Evolutionary conservation across 92 coral and sea anemone genomes (phyloP), one percentile per base, ranked within the genome.

Genomic region (Zoanthus sansibaricus): DNA sequence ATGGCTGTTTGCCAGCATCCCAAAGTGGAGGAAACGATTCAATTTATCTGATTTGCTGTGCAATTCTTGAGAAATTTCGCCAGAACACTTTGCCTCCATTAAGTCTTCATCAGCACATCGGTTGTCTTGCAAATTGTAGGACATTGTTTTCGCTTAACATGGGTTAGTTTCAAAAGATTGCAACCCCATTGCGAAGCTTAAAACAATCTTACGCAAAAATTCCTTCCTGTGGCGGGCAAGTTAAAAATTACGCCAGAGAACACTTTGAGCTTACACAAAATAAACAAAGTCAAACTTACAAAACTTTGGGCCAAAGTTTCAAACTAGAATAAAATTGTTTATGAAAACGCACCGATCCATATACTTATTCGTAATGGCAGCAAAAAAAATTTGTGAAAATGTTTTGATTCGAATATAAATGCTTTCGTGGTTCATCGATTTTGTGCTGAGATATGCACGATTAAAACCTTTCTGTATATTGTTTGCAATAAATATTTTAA

Each of bases 121-220:
- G 58, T 74, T 46, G 55, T 44, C 47, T 64, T 56, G 37, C 46
- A 48, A 67, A 42, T 12, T 20, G 85, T 44, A 80, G 17, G 85
- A 80, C 85, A 80, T 80, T 80, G 85, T 80, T 80, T 80, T 64
- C 75, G 66, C 62, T 64, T 80, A 58, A 46, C 46, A n/a, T 44
- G 12, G 45, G 70, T 64, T n/a, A 80, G 70, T 66, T 80, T 59
- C 13, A 14, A 78, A 15, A 20, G 71, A 59, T 78, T 78, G 33
- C 55, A 72, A 80, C 66, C 74, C 67, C 62, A 80, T 80, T 80
- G 85, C 74, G 25, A 31, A 64, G 66, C 47, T 20, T 66, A 80
- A 45, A 67, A 78, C 54, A 78, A 16, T 16, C 21, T 62, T 62
- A 20, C 7, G 31, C 69, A 16, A 16, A 62, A 17, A 16, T 17